These are phyloP conservation scores for Leptarthrus brevirostris DNA, from an alignment of 2,888 invertebrate species.

Conservation along the genomic window DNA sequence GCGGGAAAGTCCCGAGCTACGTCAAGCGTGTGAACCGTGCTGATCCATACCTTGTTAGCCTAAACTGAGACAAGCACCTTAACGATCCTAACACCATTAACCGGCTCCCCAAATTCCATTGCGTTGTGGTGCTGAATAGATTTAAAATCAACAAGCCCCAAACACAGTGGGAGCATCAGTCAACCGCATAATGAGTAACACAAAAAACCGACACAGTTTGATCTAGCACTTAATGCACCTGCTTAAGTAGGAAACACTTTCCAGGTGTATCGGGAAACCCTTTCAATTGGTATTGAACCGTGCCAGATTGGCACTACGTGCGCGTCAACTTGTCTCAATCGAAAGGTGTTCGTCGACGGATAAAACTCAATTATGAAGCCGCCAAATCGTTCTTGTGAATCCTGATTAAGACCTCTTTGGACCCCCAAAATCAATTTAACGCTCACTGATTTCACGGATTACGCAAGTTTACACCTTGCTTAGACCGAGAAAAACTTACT, in stretches of 20 bases:
- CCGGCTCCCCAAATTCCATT: slow-evolving; percentile 13
- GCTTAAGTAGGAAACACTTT: slow-evolving; percentile 45
- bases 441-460: slow-evolving; percentile 42
- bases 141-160: slow-evolving; percentile 10
- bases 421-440: slow-evolving; percentile 49
- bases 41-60: neutral
- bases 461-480: neutral
- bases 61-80: slow-evolving; percentile 15
- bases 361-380: neutral
- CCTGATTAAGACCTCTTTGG: slow-evolving; percentile 34
- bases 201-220: slow-evolving; percentile 46
- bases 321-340: slow-evolving; percentile 47
- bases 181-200: slow-evolving; percentile 17
- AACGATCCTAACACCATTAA: neutral
- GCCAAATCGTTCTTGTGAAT: neutral
- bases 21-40: neutral
- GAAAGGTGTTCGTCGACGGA: slow-evolving; percentile 43
- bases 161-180: slow-evolving; percentile 8
- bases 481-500: neutral
- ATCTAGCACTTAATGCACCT: slow-evolving; percentile 52
- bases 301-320: slow-evolving; percentile 41
- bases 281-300: slow-evolving; percentile 26
- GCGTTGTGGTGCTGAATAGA: slow-evolving; percentile 24
- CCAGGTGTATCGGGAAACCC: slow-evolving; percentile 40
- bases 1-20: too few relatives aligned